Evolutionary conservation across 1,140 invertebrate species (phyloP), one percentile per base, ranked within the genome.

Genomic region (Lepidurus apus): DNA sequence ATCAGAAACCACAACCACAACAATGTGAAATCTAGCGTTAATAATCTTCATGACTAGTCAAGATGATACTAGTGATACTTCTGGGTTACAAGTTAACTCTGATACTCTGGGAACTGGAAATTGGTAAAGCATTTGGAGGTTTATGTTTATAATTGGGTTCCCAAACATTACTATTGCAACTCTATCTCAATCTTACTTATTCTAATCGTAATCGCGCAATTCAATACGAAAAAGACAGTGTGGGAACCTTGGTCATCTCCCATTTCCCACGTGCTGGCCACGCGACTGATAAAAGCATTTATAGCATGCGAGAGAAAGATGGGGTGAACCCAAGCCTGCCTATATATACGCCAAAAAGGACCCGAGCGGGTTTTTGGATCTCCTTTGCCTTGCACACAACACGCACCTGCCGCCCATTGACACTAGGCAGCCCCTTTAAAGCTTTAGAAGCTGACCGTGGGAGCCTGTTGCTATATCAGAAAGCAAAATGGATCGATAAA

Each of bases 281-380:
- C 53, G 53, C 53, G 53, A 65, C 53, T n/a, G 53, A 65, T 65
- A 65, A 65, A 65, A 65, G 53, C 53, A 65, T 17, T n/a, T 17
- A 17, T 13, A 21, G 21, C 17, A 65, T n/a, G 53, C 53, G 53
- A 17, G 53, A 13, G 17, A 21, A 65, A 21, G 45, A 47, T 47
- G 17, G 45, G 53, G 53, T 65, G 53, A 13, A 65, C 53, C 17
- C 53, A 65, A 13, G 17, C 5, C 45, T 47, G 10, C 10, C 45
- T 47, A 1, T 47, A 17, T 17, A 17, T 17, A 11, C 4, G 5
- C 45, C 45, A 11, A 11, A 10, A 11, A 47, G 10, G 10, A 47
- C 45, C 45, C 45, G 45, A 10, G 7, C 7, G 45, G 45, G 45
- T 47, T 47, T 10, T 10, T 47, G 45, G 7, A 47, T 11, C 45